Base-by-base conservation (phyloP, 2,888 invertebrate species). In the Ormyrus pomaceus region DNA sequence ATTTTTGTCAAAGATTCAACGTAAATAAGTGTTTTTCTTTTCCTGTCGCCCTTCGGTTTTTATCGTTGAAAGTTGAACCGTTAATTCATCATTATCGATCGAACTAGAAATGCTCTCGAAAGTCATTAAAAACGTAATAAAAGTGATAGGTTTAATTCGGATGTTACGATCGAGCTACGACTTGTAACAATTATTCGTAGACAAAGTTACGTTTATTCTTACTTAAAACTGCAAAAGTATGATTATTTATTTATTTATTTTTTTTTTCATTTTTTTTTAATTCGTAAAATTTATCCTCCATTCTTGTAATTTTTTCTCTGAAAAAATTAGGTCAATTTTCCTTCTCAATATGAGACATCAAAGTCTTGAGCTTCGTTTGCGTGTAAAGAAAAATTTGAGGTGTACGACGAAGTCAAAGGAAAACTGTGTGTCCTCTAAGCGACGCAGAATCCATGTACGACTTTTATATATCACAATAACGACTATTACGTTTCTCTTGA, bases 321-420 rank as follows among this genome's bases (percentile, higher is more conserved):
- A 69, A 69, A 69, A 73, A 62, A 61, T 5, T 13, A 4, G 65
- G 65, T 71, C 70, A 71, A 75, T 71, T 75, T 75, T 11, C 75
- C 69, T 74, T 79, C 73, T 79, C 74, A 79, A 79, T 79, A 79
- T 79, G 79, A 79, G 79, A 79, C 69, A 74, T 79, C 48, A 51
- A 73, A 74, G 74, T 79, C 64, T 56, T 64, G 69, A 68, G 53
- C 9, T 13, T n/a, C 11, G 51, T 64, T 13, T 11, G 55, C 55
- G 19, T 77, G 59, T 13, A 56, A 71, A 71, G 50, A n/a, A 65
- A 58, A 55, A 69, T 55, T 34, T 5, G 56, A 19, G 48, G 48
- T 51, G 10, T 11, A 69, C 9, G 10, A 51, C 56, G 56, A 64
- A 48, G 56, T 6, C 45, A 5, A 50, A 58, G 13, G 46, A 50